phyloP scores from a whole-genome alignment of 2,888 invertebrate genomes.

The Poecilus cupreus region DNA sequence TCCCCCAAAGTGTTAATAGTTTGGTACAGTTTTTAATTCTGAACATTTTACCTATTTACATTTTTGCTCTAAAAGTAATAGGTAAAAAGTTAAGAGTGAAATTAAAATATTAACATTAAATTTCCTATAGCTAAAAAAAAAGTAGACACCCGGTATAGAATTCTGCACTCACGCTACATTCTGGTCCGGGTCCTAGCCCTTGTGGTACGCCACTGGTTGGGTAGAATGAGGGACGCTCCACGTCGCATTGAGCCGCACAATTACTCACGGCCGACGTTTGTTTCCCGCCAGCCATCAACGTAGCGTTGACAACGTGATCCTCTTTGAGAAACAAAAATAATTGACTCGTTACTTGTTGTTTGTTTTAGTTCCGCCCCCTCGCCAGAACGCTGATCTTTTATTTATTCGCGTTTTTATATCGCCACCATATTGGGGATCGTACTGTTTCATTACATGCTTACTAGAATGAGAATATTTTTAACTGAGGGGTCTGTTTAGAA shows the following conservation, averaged over 20 bases:
- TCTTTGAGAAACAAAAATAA: conserved; percentile 61
- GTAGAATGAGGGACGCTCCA: not conserved
- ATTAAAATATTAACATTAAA: too few species aligned
- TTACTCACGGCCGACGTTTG: conserved; percentile 57
- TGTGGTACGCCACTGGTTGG: conserved; percentile 23
- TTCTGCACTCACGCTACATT: too few species aligned
- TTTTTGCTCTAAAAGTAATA: too few species aligned
- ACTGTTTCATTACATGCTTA: too few species aligned
- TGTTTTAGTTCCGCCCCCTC: conserved; percentile 26
- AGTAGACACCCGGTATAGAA: too few species aligned
- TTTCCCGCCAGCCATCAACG: conserved; percentile 51
- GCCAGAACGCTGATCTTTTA: not conserved
- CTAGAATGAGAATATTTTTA: too few species aligned
- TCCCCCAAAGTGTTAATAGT: too few species aligned
- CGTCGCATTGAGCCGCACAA: conserved; percentile 32
- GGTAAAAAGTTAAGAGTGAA: too few species aligned
- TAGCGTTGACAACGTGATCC: conserved; percentile 60
- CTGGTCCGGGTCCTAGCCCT: not conserved
- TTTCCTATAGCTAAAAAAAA: too few species aligned
- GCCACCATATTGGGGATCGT: conserved; percentile 14
- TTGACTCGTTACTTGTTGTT: conserved; percentile 59
- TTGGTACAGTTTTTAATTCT: too few species aligned
- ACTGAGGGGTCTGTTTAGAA: too few species aligned
- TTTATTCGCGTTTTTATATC: conserved; percentile 30
- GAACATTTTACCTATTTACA: too few species aligned